phyloP scores from a whole-genome alignment of 1,140 invertebrate genomes.

The Carposina sasakii region DNA sequence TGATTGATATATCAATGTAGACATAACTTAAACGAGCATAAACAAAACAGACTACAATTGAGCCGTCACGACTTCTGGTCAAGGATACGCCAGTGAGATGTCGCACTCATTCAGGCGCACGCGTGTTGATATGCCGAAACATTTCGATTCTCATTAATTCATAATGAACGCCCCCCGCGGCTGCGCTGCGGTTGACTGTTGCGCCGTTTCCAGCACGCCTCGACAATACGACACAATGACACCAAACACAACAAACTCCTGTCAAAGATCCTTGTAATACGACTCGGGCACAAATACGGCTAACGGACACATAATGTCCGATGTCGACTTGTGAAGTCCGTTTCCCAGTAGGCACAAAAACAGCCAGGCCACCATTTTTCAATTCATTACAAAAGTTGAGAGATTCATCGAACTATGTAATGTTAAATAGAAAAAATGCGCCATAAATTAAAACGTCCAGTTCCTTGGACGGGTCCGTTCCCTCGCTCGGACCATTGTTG shows the following conservation, averaged over 20 bases:
- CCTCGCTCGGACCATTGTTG: conserved; percentile 39
- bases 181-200: too few relatives aligned
- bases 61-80: conserved; percentile 19
- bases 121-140: conserved; percentile 40
- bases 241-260: conserved; percentile 43
- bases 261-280: conserved; percentile 43
- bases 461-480: conserved; percentile 41
- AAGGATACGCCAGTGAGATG: conserved; percentile 24
- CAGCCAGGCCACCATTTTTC: conserved; percentile 56
- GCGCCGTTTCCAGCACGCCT: conserved; percentile 37
- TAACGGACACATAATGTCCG: conserved; percentile 41
- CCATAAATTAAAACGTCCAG: conserved; percentile 69
- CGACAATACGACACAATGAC: conserved; percentile 46
- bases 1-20: too few relatives aligned
- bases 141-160: conserved; percentile 54
- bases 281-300: conserved; percentile 38
- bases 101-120: conserved; percentile 26
- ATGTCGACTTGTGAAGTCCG: conserved; percentile 65
- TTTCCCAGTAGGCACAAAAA: conserved; percentile 64
- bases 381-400: conserved; percentile 61
- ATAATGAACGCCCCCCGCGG: conserved; percentile 52
- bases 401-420: conserved; percentile 63
- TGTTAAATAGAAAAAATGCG: conserved; percentile 53
- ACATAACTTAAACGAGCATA: too few relatives aligned
- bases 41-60: conserved; percentile 15